Percentiles rank a stretch among this genome's conserved stretches.
Evolutionary conservation across 2,888 invertebrate genomes (phyloP).

Genomic region (Andrena chrysosceles): DNA sequence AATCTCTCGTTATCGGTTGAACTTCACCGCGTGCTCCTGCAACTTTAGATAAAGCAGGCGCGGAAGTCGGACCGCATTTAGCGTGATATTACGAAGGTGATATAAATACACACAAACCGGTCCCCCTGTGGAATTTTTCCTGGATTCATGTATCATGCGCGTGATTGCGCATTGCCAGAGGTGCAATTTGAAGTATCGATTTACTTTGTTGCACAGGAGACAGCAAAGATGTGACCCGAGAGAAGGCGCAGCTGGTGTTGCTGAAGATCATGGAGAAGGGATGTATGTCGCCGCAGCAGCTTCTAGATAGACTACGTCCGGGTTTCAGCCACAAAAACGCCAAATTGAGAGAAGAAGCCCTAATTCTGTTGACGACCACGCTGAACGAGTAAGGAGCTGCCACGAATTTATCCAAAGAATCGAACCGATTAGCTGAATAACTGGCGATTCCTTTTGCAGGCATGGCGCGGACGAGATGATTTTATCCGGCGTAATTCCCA

Average conservation of each 20-base stretch:
- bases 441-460: slow-evolving; percentile 84
- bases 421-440: neutral
- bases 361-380: slow-evolving; percentile 92
- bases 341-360: slow-evolving; percentile 95
- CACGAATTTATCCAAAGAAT: neutral
- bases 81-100: slow-evolving; percentile 58
- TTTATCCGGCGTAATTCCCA: slow-evolving; percentile 92
- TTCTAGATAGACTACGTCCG: slow-evolving; percentile 90
- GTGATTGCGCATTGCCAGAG: neutral
- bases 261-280: slow-evolving; percentile 91
- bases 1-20: slow-evolving; percentile 21
- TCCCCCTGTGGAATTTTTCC: slow-evolving; percentile 4
- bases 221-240: slow-evolving; percentile 89
- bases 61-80: slow-evolving; percentile 50
- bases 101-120: slow-evolving; percentile 58
- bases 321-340: slow-evolving; percentile 95
- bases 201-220: slow-evolving; percentile 85
- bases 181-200: neutral
- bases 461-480: slow-evolving; percentile 94
- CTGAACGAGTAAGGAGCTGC: slow-evolving; percentile 90
- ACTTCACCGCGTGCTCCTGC: slow-evolving; percentile 18
- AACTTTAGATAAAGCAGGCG: slow-evolving; percentile 51
- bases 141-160: neutral
- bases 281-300: slow-evolving; percentile 89
- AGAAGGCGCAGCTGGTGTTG: slow-evolving; percentile 90